Evolutionary conservation across 2,797 vertebrate genomes (phyloP), one percentile per base, ranked within the genome.

Genomic region (Oophaga sylvatica): DNA sequence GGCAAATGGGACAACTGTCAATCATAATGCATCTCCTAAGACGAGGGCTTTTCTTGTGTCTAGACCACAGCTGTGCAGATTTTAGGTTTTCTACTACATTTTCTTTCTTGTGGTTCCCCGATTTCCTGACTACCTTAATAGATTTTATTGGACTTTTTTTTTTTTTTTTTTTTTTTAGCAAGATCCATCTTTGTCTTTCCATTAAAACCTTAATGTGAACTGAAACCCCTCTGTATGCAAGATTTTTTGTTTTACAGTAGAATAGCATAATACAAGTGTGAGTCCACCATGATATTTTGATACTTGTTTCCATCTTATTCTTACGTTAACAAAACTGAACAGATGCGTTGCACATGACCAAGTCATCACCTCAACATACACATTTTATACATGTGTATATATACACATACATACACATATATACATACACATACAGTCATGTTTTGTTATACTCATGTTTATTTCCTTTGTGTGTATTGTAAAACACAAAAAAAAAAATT

Each of bases 31-130:
- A 77, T 80, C 26, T 35, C 20, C 26, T 60, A 35, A 62, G 56
- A 60, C 78, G 29, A 57, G 78, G 5, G 57, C 57, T 22, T 10
- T 62, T 35, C 77, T 31, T 5, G 17, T 35, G 78, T 80, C 78
- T 60, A 80, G 56, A 80, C 78, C 78, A 80, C 78, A 80, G 78
- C 78, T 80, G 78, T 80, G 29, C 78, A 60, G 29, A 19, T 57
- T 57, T 29, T 29, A 8, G 5, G 20, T 73, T 17, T 19, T 19
- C 35, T 31, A 6, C 1, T 1, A 0, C 2, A 53, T 77, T 77
- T 77, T 12, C 13, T 22, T 53, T 75, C 57, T 78, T 78, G 77
- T 79, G 77, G 26, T 26, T 79, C n/a, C 8, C 9, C 31, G 57
- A 16, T 80, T 22, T 62, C 17, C 56, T 80, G 29, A 45, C 48